Evolutionary conservation across 2,113 vertebrate species (phyloP), one percentile per base, ranked within the genome.

Genomic region (Sylvilagus bachmani): DNA sequence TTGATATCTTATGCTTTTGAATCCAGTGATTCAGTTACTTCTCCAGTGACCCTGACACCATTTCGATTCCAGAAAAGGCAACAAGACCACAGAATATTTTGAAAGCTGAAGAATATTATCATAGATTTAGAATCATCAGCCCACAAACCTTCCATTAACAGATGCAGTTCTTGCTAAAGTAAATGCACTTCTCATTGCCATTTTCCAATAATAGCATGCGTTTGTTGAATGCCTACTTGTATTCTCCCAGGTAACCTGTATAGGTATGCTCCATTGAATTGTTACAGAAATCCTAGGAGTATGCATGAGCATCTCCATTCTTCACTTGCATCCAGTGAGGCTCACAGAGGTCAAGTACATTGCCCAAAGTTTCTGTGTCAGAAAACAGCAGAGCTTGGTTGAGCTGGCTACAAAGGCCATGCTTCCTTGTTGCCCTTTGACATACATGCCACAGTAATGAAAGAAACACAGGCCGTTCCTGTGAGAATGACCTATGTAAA

Each of bases 21-120:
- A 90, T 90, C 71, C 90, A 92, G 9, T 7, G 17, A 90, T 78
- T 36, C 51, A 44, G 49, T 74, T 38, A 58, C 80, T 90, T 96
- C 61, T 96, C 22, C 27, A 78, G 62, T 95, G 95, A 94, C 75
- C 81, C 84, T 61, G 53, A 90, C 73, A 90, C 70, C 71, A 82
- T 73, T 93, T 81, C 74, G 19, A 38, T 78, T 93, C 92, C 49
- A 90, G 36, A 77, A 91, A 86, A 93, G 71, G 86, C n/a, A 92
- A 79, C 83, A 79, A 89, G 49, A 84, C 85, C 55, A 58, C 55
- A 58, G 17, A 58, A 58, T 58, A 88, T 70, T 96, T 61, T 81
- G 49, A 96, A 96, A 89, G 86, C 24, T 58, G 62, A 78, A 71
- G 38, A 86, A 61, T 53, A 94, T 82, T 73, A 73, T 36, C 27